These are phyloP conservation scores for Dryococelus australis DNA, from an alignment of 2,888 invertebrate genomes.

Conservation along the genomic window DNA sequence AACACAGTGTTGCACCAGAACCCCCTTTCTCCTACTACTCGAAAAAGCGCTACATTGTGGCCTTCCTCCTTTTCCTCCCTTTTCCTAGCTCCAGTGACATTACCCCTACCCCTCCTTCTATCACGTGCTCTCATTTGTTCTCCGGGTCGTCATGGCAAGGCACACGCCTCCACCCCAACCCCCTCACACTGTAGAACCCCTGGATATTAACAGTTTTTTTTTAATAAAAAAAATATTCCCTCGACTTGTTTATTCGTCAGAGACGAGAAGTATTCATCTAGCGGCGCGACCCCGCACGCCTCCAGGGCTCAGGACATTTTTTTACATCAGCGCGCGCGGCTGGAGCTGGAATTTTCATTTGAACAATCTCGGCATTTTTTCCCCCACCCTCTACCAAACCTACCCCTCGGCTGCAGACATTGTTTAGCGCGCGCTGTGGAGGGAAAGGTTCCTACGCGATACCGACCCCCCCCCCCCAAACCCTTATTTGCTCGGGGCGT, in stretches of 20 bases:
- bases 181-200: too few species aligned
- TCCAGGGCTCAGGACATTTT: background rate
- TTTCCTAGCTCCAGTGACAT: too few species aligned
- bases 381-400: background rate
- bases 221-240: background rate
- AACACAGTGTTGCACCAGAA: background rate
- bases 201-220: background rate
- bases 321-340: background rate
- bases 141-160: background rate
- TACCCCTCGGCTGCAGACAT: background rate
- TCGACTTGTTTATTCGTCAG: background rate
- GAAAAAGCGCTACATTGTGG: too few species aligned
- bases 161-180: background rate
- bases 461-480: background rate
- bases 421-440: background rate
- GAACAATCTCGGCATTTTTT: conserved; percentile 2
- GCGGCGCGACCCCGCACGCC: background rate
- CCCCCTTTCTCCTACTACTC: background rate
- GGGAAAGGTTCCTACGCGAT: background rate
- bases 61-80: too few species aligned
- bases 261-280: background rate
- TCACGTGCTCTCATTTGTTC: background rate
- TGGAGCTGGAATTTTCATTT: conserved; percentile 9
- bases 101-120: background rate
- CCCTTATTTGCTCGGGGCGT: too few species aligned